Evolutionary conservation across 53 echinoderm and acorn worm genomes (phyloP).

Genomic region (Luidia sarsii): DNA sequence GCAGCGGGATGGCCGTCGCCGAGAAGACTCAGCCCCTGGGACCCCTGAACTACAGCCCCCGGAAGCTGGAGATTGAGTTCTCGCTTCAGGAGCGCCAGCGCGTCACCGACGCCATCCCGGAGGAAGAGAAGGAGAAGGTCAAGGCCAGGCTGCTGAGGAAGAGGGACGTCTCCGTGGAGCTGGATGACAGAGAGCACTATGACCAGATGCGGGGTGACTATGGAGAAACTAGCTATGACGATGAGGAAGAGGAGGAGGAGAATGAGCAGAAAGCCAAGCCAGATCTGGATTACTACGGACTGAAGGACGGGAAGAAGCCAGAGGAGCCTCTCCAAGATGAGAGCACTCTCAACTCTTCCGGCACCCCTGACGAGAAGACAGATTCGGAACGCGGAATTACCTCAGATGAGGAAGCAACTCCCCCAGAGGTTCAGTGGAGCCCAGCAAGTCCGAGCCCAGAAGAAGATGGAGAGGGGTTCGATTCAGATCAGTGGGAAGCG

Average conservation of each 20-base stretch:
- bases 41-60: slow-evolving; percentile 26
- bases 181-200: slow-evolving; percentile 18
- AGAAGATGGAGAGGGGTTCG: background rate
- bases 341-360: background rate
- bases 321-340: background rate
- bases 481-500: background rate
- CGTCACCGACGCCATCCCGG: slow-evolving; percentile 23
- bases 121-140: slow-evolving; percentile 32
- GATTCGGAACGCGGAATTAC: background rate
- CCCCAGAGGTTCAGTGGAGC: background rate
- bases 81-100: background rate
- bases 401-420: background rate
- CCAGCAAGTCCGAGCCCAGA: background rate
- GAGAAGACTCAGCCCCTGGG: slow-evolving; percentile 35
- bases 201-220: slow-evolving; percentile 41
- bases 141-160: background rate
- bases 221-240: slow-evolving; percentile 26
- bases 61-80: slow-evolving; percentile 30
- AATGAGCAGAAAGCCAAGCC: background rate
- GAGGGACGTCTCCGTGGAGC: background rate
- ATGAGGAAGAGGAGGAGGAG: slow-evolving; percentile 11
- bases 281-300: slow-evolving; percentile 17
- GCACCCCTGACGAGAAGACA: background rate
- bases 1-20: slow-evolving; percentile 14
- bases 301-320: too few species aligned